Percentiles rank a stretch among this genome's conserved stretches.
phyloP scores from a whole-genome alignment of 2,113 vertebrate genomes.

The Polypterus bichir region DNA sequence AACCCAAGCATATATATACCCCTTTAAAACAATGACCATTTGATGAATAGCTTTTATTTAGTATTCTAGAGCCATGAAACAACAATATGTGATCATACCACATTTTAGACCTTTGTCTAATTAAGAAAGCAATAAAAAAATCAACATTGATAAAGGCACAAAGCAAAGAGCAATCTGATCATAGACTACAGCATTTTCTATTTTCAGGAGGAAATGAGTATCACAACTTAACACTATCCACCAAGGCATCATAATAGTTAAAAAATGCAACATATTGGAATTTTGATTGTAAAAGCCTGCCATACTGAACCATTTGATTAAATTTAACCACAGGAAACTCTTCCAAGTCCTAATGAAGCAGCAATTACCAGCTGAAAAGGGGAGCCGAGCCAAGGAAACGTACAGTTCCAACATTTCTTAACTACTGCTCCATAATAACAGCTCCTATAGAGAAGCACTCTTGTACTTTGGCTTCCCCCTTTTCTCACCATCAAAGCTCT shows the following conservation, averaged over 20 bases:
- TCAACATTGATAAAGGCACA: no score
- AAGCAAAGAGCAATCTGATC: no score
- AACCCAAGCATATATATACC: no score
- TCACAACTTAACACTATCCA: neutral
- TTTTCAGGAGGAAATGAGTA: no score
- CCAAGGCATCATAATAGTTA: slow-evolving; percentile 19
- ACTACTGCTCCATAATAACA: slow-evolving; percentile 33
- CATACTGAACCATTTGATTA: slow-evolving; percentile 67
- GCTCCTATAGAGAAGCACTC: neutral
- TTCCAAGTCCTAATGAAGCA: slow-evolving; percentile 71
- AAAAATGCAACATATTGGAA: slow-evolving; percentile 45
- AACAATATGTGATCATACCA: no score
- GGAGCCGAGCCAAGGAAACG: slow-evolving; percentile 49
- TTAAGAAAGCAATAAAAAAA: no score
- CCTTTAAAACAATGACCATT: no score
- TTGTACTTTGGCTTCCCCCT: neutral
- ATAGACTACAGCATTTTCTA: no score
- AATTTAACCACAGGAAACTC: slow-evolving; percentile 67
- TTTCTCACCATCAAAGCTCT: neutral
- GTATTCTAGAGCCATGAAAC: no score
- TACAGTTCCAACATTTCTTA: slow-evolving; percentile 48
- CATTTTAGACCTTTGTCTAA: no score
- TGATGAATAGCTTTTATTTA: no score
- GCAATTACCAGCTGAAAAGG: slow-evolving; percentile 64
- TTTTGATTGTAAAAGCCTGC: slow-evolving; percentile 43